phyloP scores from a whole-genome alignment of 2,797 vertebrate genomes.

The Xenops minutus region DNA sequence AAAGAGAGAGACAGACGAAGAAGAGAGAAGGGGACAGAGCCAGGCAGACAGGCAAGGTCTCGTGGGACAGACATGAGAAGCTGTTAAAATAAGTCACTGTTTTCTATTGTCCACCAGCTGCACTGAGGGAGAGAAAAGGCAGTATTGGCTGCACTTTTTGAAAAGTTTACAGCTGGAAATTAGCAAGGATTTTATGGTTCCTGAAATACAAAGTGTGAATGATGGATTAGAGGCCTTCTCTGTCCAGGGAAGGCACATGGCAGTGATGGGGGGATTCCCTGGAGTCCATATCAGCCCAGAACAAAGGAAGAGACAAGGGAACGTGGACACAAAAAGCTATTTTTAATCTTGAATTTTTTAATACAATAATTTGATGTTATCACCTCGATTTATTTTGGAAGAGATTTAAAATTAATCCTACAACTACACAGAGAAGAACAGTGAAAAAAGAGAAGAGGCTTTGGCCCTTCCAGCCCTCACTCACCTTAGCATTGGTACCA shows the following conservation, averaged over 20 bases:
- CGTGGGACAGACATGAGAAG: neutral
- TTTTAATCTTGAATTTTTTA: neutral
- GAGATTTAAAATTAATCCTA: neutral
- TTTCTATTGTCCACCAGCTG: neutral
- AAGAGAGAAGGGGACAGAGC: too few species aligned
- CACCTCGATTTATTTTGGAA: neutral
- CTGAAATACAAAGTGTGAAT: neutral
- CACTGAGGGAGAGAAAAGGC: neutral
- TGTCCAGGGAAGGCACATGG: neutral
- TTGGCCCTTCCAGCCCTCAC: neutral
- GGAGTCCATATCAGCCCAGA: neutral
- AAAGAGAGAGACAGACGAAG: neutral
- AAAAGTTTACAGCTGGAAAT: neutral
- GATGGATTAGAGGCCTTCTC: neutral
- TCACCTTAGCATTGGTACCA: neutral
- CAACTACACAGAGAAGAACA: neutral
- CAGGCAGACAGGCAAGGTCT: neutral
- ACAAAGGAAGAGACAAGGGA: neutral
- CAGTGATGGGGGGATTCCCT: neutral
- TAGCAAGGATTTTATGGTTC: neutral
- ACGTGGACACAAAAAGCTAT: neutral
- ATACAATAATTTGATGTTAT: neutral
- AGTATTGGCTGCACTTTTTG: neutral
- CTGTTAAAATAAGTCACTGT: neutral
- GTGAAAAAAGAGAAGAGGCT: neutral